phyloP scores from a whole-genome alignment of 2,113 vertebrate genomes.

The Chaetura pelagica region DNA sequence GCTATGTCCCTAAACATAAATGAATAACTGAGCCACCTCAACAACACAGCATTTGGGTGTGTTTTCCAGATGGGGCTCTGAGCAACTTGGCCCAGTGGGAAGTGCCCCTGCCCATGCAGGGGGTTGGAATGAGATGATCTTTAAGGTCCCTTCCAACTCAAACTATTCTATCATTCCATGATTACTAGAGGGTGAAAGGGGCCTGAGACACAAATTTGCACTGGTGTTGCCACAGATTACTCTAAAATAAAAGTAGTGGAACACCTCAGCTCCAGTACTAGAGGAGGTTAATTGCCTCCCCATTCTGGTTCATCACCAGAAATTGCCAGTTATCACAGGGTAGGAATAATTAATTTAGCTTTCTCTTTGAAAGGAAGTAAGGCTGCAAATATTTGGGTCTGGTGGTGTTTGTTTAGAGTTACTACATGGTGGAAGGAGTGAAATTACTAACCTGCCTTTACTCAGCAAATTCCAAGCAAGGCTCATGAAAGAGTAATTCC shows the following conservation, averaged over 20 bases:
- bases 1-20: neutral
- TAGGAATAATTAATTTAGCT: neutral
- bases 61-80: no score
- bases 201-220: fast-evolving
- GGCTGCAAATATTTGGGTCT: neutral
- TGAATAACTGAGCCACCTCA: no score
- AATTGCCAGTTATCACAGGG: neutral
- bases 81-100: no score
- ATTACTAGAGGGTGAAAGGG: neutral
- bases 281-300: neutral
- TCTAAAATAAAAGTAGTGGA: neutral
- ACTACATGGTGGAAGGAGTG: neutral
- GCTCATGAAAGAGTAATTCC: neutral
- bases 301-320: neutral
- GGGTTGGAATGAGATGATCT: no score
- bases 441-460: neutral
- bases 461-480: neutral
- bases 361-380: neutral
- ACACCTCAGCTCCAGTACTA: neutral
- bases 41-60: no score
- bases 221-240: neutral
- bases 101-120: no score
- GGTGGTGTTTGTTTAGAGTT: neutral
- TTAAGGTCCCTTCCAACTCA: no score
- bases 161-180: no score